Evolutionary conservation across 2,113 vertebrate species (phyloP).

Genomic region (Cyanocitta stelleri): DNA sequence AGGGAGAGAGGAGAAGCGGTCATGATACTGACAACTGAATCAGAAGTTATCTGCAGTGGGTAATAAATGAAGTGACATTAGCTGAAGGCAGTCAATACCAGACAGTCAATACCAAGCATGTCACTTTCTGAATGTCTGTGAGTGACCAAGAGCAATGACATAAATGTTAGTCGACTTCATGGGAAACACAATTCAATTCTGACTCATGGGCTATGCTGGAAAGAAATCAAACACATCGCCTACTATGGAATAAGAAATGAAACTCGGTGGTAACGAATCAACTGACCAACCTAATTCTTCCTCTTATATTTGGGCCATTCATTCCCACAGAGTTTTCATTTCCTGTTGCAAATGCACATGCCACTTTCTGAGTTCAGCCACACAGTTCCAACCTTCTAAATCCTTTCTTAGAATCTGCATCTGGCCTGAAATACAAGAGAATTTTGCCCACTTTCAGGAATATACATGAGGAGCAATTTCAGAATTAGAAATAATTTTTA

Average conservation of each 20-base stretch:
- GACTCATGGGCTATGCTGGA: not conserved
- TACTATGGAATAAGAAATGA: not conserved
- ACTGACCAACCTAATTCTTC: not conserved
- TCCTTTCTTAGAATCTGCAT: not conserved
- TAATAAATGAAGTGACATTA: slow-evolving; percentile 7
- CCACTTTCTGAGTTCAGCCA: not conserved
- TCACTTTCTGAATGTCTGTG: not conserved
- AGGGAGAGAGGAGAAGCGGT: not conserved
- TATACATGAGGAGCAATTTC: not conserved
- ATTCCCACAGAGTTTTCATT: not conserved
- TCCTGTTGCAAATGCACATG: not conserved
- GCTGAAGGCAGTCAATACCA: slow-evolving; percentile 6
- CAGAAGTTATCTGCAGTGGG: not conserved
- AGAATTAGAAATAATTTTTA: not conserved
- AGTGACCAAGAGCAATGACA: not conserved
- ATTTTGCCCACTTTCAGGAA: not conserved
- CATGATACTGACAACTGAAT: not conserved
- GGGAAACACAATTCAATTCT: not conserved
- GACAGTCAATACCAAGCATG: not conserved
- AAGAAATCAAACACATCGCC: not conserved
- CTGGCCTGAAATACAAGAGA: not conserved
- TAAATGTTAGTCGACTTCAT: not conserved
- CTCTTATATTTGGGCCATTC: not conserved
- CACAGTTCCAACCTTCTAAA: not conserved
- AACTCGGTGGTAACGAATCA: not conserved